phyloP scores from a whole-genome alignment of 2,797 vertebrate genomes.

The Alfaro cultratus region DNA sequence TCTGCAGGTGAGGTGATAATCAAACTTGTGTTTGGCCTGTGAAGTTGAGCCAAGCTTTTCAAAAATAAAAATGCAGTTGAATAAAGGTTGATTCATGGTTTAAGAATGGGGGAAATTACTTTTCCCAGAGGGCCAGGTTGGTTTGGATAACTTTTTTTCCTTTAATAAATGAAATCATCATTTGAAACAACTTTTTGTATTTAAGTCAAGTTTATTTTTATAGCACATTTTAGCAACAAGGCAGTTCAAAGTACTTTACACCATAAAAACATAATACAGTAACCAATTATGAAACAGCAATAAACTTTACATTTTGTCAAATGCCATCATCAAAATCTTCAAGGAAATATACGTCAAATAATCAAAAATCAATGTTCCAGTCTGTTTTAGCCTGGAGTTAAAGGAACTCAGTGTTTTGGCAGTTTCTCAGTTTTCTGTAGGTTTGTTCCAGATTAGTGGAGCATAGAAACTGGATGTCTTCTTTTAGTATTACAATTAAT shows the following conservation, averaged over 20 bases:
- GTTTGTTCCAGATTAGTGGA: not conserved
- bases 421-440: no score
- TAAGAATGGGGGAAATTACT: not conserved
- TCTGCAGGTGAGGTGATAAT: slow-evolving; percentile 1
- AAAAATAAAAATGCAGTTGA: not conserved
- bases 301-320: no score
- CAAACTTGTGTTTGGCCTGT: not conserved
- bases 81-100: not conserved
- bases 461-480: not conserved
- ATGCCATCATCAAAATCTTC: no score
- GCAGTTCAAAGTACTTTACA: no score
- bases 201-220: no score
- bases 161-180: not conserved
- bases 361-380: no score
- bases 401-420: no score
- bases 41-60: not conserved
- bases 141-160: not conserved
- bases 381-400: no score
- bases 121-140: not conserved
- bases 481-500: not conserved
- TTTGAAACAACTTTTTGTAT: not conserved
- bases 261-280: no score
- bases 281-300: no score
- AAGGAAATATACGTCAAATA: no score
- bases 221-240: no score